A percentile compares a stretch with the other conserved stretches of the same genome.
Conservation (phyloP, 2,888 invertebrate genomes). For the Drosophila bunnanda region DNA sequence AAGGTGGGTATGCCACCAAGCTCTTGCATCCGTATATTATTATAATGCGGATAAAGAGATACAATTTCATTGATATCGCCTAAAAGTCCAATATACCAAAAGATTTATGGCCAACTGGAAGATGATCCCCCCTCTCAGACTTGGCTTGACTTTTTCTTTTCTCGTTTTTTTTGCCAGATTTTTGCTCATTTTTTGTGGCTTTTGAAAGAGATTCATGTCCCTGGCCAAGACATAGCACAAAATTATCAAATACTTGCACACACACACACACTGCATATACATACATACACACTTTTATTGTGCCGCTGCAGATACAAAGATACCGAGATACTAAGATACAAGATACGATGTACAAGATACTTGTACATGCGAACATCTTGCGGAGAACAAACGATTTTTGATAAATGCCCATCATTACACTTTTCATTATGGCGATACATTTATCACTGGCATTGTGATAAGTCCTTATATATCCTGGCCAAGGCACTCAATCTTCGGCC, state of each 20-base stretch:
- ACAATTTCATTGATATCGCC: constrained; percentile 85
- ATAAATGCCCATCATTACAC: constrained; percentile 75
- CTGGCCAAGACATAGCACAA: constrained; percentile 61
- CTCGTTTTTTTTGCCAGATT: constrained; percentile 10
- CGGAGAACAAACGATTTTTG: constrained; percentile 74
- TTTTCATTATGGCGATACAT: constrained; percentile 71
- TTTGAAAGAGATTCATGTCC: constrained; percentile 72
- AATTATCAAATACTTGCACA: constrained; percentile 73
- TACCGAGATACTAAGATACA: constrained; percentile 49
- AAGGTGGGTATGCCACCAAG: constrained; percentile 39
- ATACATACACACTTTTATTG: constrained; percentile 51
- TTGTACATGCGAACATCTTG: constrained; percentile 49
- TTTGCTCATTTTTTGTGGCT: constrained; percentile 1
- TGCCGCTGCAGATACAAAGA: constrained; percentile 64
- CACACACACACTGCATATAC: constrained; percentile 28
- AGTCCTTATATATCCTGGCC: constrained; percentile 24
- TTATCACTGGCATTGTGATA: constrained; percentile 61
- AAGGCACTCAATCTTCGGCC: constrained; percentile 12
- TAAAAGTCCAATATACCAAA: constrained; percentile 83
- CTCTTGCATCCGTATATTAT: constrained; percentile 82
- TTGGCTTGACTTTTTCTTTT: constrained; percentile 39
- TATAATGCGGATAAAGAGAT: constrained; percentile 84
- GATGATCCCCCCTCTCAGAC: constrained; percentile 61
- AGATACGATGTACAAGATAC: constrained; percentile 53
- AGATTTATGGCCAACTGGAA: constrained; percentile 82